Percentiles rank a stretch among this genome's conserved stretches.
Conservation (phyloP, 1,140 invertebrate genomes). For the Wiebesia pumilae region DNA sequence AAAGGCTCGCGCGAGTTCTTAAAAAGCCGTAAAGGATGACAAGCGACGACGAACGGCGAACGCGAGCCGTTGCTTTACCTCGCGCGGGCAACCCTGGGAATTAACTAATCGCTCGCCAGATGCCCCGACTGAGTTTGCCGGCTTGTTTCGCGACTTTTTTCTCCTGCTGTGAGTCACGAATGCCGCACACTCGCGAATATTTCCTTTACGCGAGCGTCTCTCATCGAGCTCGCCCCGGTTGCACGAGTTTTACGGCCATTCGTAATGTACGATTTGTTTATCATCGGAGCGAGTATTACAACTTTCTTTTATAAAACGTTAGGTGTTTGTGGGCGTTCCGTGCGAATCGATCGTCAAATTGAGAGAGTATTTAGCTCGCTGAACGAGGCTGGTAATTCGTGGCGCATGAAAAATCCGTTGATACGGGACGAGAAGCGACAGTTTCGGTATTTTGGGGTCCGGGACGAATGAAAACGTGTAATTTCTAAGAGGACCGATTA, state of each 20-base stretch:
- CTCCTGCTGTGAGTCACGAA: too few species aligned
- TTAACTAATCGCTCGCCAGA: slow-evolving; percentile 1
- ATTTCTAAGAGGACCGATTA: background rate
- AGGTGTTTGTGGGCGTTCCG: too few species aligned
- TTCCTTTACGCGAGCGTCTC: background rate
- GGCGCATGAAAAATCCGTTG: background rate
- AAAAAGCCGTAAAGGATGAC: slow-evolving; percentile 33
- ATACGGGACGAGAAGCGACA: background rate
- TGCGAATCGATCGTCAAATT: background rate
- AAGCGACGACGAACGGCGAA: background rate
- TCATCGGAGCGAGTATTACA: background rate
- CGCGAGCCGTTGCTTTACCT: background rate
- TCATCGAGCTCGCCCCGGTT: background rate
- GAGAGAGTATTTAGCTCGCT: background rate
- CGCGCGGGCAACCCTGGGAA: background rate
- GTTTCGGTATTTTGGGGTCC: background rate
- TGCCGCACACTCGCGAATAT: too few species aligned
- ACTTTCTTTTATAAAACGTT: background rate
- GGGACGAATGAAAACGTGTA: background rate
- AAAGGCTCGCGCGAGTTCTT: background rate
- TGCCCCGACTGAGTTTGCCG: background rate
- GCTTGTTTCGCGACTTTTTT: background rate
- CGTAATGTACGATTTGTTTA: background rate
- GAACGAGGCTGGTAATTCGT: background rate
- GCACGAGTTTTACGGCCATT: background rate